Evolutionary conservation across 2,888 invertebrate species (phyloP).

Genomic region (Crocallis elinguaria): DNA sequence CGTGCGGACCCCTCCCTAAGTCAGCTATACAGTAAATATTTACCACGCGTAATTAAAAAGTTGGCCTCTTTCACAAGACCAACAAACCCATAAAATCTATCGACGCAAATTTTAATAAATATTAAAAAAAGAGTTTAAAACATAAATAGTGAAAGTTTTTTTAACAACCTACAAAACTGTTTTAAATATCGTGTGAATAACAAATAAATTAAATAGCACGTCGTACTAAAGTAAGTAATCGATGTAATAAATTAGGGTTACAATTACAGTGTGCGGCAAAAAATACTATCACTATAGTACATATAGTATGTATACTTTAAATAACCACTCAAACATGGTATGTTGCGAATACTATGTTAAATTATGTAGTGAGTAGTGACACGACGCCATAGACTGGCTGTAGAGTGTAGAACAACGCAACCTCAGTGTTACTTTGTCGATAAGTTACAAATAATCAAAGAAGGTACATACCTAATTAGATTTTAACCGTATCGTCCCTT

Average conservation of each 20-base stretch:
- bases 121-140: not conserved
- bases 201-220: too few relatives aligned
- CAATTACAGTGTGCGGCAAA: not conserved
- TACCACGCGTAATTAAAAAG: not conserved
- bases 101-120: not conserved
- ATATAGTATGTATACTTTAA: not conserved
- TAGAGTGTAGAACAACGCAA: not conserved
- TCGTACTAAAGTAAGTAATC: not conserved
- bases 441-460: not conserved
- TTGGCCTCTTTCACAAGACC: not conserved
- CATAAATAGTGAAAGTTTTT: not conserved
- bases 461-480: too few relatives aligned
- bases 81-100: not conserved
- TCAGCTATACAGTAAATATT: not conserved
- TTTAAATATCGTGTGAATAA: too few relatives aligned
- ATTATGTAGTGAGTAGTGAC: not conserved
- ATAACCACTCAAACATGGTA: not conserved
- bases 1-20: too few relatives aligned
- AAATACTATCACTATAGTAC: not conserved
- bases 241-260: conserved; percentile 2
- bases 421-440: not conserved
- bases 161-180: too few relatives aligned
- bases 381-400: not conserved
- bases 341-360: not conserved
- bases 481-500: too few relatives aligned